These are phyloP conservation scores for Sycophila sp. DNA, from an alignment of 1,140 invertebrate genomes.

Conservation along the genomic window DNA sequence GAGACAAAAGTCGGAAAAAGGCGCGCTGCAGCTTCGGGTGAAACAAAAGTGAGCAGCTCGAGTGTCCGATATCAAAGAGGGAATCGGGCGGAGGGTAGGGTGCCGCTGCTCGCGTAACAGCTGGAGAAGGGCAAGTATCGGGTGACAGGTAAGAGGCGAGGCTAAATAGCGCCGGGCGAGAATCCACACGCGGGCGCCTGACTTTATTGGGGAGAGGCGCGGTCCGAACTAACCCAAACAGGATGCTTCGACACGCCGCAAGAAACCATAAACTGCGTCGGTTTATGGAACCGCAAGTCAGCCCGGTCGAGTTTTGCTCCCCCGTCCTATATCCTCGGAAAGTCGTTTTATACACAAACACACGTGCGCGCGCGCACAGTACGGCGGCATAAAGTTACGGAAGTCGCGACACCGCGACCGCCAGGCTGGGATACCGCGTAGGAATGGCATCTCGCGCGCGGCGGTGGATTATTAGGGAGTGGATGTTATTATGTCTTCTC, in stretches of 20 bases:
- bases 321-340: neutral
- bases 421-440: too few relatives aligned
- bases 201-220: conserved; percentile 14
- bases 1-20: too few relatives aligned
- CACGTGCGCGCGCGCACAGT: neutral
- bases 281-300: conserved; percentile 38
- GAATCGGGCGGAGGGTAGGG: too few relatives aligned
- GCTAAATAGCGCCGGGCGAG: neutral
- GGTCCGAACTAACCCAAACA: conserved; percentile 32
- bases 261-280: conserved; percentile 37
- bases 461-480: too few relatives aligned
- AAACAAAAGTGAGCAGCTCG: too few relatives aligned
- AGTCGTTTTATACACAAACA: neutral
- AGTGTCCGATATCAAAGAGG: too few relatives aligned
- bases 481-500: too few relatives aligned
- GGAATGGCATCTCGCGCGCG: too few relatives aligned
- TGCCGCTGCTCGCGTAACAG: too few relatives aligned
- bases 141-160: neutral
- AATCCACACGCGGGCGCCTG: neutral
- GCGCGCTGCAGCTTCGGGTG: neutral
- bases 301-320: conserved; percentile 5
- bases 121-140: neutral
- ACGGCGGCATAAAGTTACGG: too few relatives aligned
- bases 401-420: too few relatives aligned
- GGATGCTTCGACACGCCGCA: conserved; percentile 32